These are phyloP conservation scores for Papilio polyxenes DNA, from an alignment of 1,140 invertebrate genomes.

Conservation along the genomic window DNA sequence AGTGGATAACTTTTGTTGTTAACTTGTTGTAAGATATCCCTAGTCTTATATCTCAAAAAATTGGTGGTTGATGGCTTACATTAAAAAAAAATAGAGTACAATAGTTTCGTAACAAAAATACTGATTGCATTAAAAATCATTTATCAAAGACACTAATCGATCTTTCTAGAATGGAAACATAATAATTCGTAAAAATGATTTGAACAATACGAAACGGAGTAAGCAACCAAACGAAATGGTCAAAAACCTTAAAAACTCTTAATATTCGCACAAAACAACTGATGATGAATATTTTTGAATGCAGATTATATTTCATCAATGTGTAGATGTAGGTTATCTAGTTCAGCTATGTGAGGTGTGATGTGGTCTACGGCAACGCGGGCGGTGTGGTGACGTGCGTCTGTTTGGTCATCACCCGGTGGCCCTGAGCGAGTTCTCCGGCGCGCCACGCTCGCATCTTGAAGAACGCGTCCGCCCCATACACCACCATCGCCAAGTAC, in stretches of 20 bases:
- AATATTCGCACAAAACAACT: not conserved
- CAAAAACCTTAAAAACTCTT: not conserved
- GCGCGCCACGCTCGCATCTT: slow-evolving; percentile 84
- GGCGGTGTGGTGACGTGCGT: slow-evolving; percentile 80
- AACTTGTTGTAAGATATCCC: too few species aligned
- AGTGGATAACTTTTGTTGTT: not conserved
- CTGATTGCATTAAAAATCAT: not conserved
- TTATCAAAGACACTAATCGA: not conserved
- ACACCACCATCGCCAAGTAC: slow-evolving; percentile 87
- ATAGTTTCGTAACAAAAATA: not conserved
- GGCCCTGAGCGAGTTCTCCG: slow-evolving; percentile 87
- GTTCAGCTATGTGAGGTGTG: not conserved
- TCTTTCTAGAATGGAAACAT: not conserved
- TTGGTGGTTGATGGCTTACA: too few species aligned
- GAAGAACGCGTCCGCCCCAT: slow-evolving; percentile 88
- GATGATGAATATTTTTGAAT: not conserved
- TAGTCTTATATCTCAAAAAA: too few species aligned
- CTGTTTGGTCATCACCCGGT: slow-evolving; percentile 82
- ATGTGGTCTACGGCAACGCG: not conserved
- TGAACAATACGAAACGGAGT: not conserved
- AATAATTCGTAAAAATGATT: not conserved
- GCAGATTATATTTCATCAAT: not conserved
- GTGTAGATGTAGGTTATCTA: too few species aligned
- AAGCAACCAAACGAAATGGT: not conserved
- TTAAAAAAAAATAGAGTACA: not conserved